Base-by-base conservation (phyloP, 2,113 vertebrate species). In the Brachyhypopomus gauderio region DNA sequence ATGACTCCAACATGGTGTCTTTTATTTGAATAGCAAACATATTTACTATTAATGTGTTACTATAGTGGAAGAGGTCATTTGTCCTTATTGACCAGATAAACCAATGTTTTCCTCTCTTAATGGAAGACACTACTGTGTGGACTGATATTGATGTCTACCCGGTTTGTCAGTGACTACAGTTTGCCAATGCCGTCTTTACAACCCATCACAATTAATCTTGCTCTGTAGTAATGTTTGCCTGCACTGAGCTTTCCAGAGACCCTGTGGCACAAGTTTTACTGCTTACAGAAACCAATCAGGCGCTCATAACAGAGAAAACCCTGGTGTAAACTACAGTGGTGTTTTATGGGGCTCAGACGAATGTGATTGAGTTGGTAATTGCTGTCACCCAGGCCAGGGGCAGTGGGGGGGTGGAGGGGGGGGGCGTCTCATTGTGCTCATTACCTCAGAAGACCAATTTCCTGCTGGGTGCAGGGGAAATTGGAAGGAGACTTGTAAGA, bases 361-460 rank as follows among this genome's bases (percentile, higher is more conserved):
- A 79, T 75, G 77, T 70, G 77, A 79, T 79, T 75, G 82, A 79
- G 79, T 70, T 70, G 72, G 82, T 79, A 79, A 79, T 79, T 84
- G 77, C 75, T 70, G 72, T 79, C 72, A 60, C 62, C 17, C 19
- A 25, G 77, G 75, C 77, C 72, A 67, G 34, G 30, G 14, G 23
- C 25, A 60, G 64, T 16, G 20, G 38, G 27, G 6, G 16, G 71
- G 34, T 36, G 25, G 17, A 72, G 62, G 14, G 25, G 34, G 45
- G 56, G 56, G 45, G 12, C 45, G 30, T 52, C 45, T 52, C 56
- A 56, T 76, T 5, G 75, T 60, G n/a, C 66, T 59, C 30, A 72
- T 75, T 80, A 84, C 77, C 64, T 62, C 14, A 48, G 60, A 81
- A 3, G 5, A 55, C 23, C 75, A 69, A 85, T 81, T 77, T 56